Conservation (phyloP, 1,140 invertebrate genomes). For the Aphelinus certus region DNA sequence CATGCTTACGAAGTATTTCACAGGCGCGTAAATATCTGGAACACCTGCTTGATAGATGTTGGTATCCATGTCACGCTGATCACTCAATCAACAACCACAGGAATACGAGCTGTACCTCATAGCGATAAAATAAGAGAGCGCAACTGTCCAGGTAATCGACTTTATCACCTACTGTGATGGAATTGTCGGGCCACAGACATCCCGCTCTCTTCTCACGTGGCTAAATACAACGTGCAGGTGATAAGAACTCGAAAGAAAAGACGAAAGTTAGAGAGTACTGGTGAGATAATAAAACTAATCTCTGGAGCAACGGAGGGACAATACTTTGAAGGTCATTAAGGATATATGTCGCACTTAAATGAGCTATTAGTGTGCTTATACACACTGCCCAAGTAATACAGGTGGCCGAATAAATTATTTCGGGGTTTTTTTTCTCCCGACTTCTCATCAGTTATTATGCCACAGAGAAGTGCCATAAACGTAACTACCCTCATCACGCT, state of each 20-base stretch:
- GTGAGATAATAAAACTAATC: constrained; percentile 12
- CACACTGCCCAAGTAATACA: too few relatives aligned
- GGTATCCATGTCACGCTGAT: too few relatives aligned
- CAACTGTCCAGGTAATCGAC: not conserved
- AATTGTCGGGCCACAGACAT: not conserved
- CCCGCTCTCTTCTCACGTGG: not conserved
- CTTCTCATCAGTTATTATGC: not conserved
- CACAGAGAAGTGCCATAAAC: not conserved
- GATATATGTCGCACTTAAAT: constrained; percentile 13
- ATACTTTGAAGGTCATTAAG: constrained; percentile 20
- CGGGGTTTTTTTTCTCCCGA: not conserved
- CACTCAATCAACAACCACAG: too few relatives aligned
- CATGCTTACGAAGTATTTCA: too few relatives aligned
- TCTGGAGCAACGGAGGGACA: not conserved
- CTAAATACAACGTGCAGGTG: too few relatives aligned
- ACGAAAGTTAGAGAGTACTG: too few relatives aligned
- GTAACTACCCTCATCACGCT: not conserved
- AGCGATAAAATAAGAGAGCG: constrained; percentile 14
- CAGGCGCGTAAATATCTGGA: too few relatives aligned
- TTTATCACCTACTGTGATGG: constrained; percentile 5
- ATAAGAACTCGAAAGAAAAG: too few relatives aligned
- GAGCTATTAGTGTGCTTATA: not conserved
- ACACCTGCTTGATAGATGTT: too few relatives aligned
- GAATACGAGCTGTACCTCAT: too few relatives aligned
- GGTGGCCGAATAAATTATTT: constrained; percentile 18